These are phyloP conservation scores for Phaethornis superciliosus DNA, from an alignment of 2,113 vertebrate species.

Conservation along the genomic window DNA sequence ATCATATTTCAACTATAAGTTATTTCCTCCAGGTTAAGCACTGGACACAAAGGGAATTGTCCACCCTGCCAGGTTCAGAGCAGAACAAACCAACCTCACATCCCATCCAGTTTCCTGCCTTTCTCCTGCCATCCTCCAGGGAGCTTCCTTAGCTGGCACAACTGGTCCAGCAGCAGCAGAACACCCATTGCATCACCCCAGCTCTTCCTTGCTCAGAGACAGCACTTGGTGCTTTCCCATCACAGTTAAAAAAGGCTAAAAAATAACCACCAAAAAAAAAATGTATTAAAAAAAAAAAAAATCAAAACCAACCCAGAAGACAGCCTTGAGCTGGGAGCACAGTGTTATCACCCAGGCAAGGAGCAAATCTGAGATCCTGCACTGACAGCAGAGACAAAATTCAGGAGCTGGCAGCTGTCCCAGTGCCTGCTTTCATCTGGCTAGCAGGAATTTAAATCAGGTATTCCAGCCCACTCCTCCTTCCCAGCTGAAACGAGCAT, in stretches of 20 bases:
- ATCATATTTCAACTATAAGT: not conserved
- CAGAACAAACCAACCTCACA: not conserved
- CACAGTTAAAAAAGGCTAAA: not conserved
- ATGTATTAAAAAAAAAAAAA: not conserved
- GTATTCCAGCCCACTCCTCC: not conserved
- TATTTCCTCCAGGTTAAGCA: not conserved
- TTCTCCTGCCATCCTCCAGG: not conserved
- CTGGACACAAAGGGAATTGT: too few relatives aligned
- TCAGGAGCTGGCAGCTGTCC: not conserved
- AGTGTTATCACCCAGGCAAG: not conserved
- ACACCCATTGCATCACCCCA: not conserved
- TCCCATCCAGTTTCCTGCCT: not conserved
- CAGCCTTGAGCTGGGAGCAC: not conserved
- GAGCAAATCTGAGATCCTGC: conserved; percentile 6
- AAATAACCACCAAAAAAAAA: too few relatives aligned
- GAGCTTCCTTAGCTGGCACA: not conserved
- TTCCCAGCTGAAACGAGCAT: not conserved
- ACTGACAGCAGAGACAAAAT: not conserved
- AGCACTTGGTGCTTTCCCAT: not conserved
- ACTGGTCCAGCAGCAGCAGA: not conserved
- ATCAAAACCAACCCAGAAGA: not conserved
- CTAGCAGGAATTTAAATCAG: conserved; percentile 37
- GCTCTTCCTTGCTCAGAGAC: not conserved
- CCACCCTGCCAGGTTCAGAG: not conserved
- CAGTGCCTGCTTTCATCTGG: conserved; percentile 19